A percentile compares a stretch with the other conserved stretches of the same genome.
Conservation (phyloP, 2,797 vertebrate genomes). For the Borostomias antarcticus region DNA sequence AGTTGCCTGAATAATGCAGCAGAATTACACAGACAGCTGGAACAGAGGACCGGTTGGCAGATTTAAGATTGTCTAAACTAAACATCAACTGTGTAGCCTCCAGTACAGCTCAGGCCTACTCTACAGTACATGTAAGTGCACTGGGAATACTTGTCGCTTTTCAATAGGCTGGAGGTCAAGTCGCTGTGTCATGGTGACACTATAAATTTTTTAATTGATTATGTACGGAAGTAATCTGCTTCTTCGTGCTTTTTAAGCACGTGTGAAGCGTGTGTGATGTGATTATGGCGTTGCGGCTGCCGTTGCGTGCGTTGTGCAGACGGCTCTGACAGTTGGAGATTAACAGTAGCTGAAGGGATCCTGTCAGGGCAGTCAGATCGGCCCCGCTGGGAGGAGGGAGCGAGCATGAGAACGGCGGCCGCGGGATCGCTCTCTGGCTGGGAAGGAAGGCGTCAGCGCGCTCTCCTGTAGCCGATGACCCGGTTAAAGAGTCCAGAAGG, state of each 20-base stretch:
- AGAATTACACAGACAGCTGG: not conserved
- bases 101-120: too few relatives aligned
- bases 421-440: constrained; percentile 27
- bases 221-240: too few relatives aligned
- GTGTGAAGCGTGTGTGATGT: too few relatives aligned
- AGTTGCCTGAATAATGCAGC: not conserved
- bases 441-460: constrained; percentile 43
- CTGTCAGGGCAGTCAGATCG: constrained; percentile 57
- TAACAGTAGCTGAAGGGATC: constrained; percentile 47
- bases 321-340: constrained; percentile 50
- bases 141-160: too few relatives aligned
- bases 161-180: too few relatives aligned
- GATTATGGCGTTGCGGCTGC: too few relatives aligned
- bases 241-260: too few relatives aligned
- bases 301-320: constrained; percentile 11
- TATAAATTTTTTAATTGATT: too few relatives aligned
- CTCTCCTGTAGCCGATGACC: constrained; percentile 37
- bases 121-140: too few relatives aligned
- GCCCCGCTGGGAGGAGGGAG: not conserved
- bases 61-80: too few relatives aligned
- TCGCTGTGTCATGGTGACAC: too few relatives aligned
- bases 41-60: not conserved
- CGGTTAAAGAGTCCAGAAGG: constrained; percentile 42
- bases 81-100: too few relatives aligned
- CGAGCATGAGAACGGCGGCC: constrained; percentile 27